A percentile compares a stretch with the other conserved stretches of the same genome.
These are phyloP conservation scores for Syngnathus rostellatus DNA, from an alignment of 2,797 vertebrate species.

Conservation along the genomic window DNA sequence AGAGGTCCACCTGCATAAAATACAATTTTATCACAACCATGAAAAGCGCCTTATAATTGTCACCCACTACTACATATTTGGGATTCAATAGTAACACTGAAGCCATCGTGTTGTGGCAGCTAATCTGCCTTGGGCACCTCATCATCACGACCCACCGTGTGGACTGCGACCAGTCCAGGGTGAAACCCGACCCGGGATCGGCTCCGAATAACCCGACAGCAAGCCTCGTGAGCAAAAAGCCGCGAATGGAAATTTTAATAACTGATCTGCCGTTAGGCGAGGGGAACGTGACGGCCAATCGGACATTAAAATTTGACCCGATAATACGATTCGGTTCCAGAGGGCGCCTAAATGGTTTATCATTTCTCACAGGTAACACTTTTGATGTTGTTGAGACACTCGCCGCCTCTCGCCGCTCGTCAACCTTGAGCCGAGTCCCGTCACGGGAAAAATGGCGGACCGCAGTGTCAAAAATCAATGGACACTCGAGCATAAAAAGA, in stretches of 20 bases:
- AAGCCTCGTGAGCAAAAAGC: background rate
- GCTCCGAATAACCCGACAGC: background rate
- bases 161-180: too few species aligned
- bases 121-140: too few species aligned
- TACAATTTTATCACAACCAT: too few species aligned
- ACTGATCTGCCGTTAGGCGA: slow-evolving; percentile 8
- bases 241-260: slow-evolving; percentile 9
- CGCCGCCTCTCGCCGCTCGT: background rate
- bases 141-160: too few species aligned
- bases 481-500: background rate
- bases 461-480: slow-evolving; percentile 1
- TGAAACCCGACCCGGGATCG: too few species aligned
- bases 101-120: too few species aligned
- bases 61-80: too few species aligned
- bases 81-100: too few species aligned
- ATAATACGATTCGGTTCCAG: slow-evolving; percentile 26
- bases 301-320: slow-evolving; percentile 45
- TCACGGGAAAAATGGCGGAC: slow-evolving; percentile 23
- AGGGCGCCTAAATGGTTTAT: slow-evolving; percentile 39
- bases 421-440: slow-evolving; percentile 31
- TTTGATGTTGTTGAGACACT: slow-evolving; percentile 27
- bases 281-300: slow-evolving; percentile 8
- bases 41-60: too few species aligned
- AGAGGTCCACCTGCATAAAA: too few species aligned
- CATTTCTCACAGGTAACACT: slow-evolving; percentile 29